Evolutionary conservation across 2,888 invertebrate genomes (phyloP).

Genomic region (Amphipyra tragopoginis): DNA sequence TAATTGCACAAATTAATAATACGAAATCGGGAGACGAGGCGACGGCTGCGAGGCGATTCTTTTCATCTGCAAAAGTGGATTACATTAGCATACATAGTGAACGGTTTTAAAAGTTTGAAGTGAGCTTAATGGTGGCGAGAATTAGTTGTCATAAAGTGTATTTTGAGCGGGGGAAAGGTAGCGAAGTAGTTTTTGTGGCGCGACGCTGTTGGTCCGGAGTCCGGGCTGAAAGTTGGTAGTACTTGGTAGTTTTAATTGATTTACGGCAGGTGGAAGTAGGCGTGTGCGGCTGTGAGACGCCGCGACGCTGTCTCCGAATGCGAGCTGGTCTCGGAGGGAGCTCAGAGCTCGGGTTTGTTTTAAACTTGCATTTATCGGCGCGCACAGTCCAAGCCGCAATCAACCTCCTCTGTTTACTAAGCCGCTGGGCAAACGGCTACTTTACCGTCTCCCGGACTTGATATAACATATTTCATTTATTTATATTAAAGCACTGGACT

Average conservation of each 20-base stretch:
- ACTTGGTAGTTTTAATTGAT: slow-evolving; percentile 80
- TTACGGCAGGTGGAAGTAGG: slow-evolving; percentile 69
- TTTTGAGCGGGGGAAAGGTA: slow-evolving; percentile 51
- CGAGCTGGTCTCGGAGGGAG: slow-evolving; percentile 56
- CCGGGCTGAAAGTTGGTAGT: slow-evolving; percentile 55
- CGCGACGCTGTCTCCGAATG: slow-evolving; percentile 48
- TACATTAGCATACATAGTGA: slow-evolving; percentile 71
- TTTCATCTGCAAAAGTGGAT: slow-evolving; percentile 72
- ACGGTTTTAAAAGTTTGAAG: slow-evolving; percentile 62
- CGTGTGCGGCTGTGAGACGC: slow-evolving; percentile 43
- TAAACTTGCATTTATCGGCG: slow-evolving; percentile 72
- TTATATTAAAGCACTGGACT: slow-evolving; percentile 28
- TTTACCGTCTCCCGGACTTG: slow-evolving; percentile 21
- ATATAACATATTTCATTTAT: slow-evolving; percentile 37
- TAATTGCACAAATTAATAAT: slow-evolving; percentile 86
- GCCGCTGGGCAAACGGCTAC: slow-evolving; percentile 46
- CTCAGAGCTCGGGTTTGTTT: slow-evolving; percentile 62
- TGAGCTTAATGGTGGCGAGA: slow-evolving; percentile 59
- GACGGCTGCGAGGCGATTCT: slow-evolving; percentile 63
- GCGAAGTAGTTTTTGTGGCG: slow-evolving; percentile 63
- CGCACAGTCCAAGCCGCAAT: slow-evolving; percentile 58
- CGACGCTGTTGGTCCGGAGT: slow-evolving; percentile 33
- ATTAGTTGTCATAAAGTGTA: slow-evolving; percentile 62
- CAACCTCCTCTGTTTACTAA: slow-evolving; percentile 61
- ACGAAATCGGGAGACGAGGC: slow-evolving; percentile 74